These are phyloP conservation scores for Nothoprocta pentlandii DNA, from an alignment of 2,113 vertebrate species.

Conservation along the genomic window DNA sequence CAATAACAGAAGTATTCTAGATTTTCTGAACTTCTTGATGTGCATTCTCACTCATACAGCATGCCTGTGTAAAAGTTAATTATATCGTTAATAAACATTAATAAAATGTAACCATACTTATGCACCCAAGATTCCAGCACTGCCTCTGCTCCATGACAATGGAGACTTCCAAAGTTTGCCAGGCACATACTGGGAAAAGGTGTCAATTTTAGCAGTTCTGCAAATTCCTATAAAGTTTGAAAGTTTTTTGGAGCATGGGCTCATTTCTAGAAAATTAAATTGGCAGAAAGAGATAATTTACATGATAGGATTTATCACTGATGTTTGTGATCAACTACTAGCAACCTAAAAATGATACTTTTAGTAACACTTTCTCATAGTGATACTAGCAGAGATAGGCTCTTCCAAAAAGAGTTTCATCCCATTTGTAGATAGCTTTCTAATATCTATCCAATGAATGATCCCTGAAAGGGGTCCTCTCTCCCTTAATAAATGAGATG, in stretches of 20 bases:
- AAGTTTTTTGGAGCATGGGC: not conserved
- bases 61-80: not conserved
- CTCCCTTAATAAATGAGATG: not conserved
- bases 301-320: not conserved
- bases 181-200: not conserved
- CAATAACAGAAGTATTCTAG: not conserved
- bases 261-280: not conserved
- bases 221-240: not conserved
- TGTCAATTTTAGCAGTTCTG: not conserved
- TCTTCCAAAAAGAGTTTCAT: not conserved
- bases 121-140: not conserved
- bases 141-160: not conserved
- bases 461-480: not conserved
- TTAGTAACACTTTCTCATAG: no score
- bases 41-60: not conserved
- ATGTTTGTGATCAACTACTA: not conserved
- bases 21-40: not conserved
- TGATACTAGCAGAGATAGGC: not conserved
- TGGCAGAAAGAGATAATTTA: not conserved
- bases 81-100: not conserved
- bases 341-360: not conserved
- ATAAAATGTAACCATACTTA: not conserved
- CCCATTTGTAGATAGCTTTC: not conserved
- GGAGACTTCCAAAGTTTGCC: not conserved
- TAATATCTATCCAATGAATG: not conserved